Evolutionary conservation across 2,797 vertebrate genomes (phyloP).

Genomic region (Brotula barbata): DNA sequence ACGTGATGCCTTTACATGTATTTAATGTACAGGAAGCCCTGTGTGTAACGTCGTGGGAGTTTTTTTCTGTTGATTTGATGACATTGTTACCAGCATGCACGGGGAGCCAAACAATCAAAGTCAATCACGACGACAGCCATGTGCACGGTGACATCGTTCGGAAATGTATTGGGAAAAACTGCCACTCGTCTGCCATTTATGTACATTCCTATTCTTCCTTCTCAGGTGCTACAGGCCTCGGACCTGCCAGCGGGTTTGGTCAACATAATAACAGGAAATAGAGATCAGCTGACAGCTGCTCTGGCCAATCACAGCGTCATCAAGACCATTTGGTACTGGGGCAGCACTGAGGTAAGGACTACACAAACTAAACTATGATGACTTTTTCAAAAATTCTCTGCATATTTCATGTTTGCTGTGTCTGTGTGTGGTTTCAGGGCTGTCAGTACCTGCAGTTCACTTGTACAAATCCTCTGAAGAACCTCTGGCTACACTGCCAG

Average conservation of each 20-base stretch:
- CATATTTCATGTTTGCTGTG: neutral
- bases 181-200: too few relatives aligned
- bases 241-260: constrained; percentile 86
- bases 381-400: too few relatives aligned
- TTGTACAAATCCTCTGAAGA: constrained; percentile 76
- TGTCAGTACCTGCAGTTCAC: constrained; percentile 79
- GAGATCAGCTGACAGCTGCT: constrained; percentile 82
- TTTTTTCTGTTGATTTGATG: too few relatives aligned
- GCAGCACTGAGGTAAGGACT: constrained; percentile 78
- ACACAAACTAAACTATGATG: too few relatives aligned
- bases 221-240: constrained; percentile 82
- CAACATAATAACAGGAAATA: constrained; percentile 83
- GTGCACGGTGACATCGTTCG: too few relatives aligned
- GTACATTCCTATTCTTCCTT: neutral
- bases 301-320: constrained; percentile 88
- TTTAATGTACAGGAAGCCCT: too few relatives aligned
- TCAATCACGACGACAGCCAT: too few relatives aligned
- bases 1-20: too few relatives aligned
- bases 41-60: too few relatives aligned
- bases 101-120: too few relatives aligned
- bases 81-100: too few relatives aligned
- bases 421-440: constrained; percentile 58
- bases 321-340: constrained; percentile 91
- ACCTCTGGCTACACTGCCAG: constrained; percentile 69
- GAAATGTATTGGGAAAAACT: too few relatives aligned